A percentile compares a stretch with the other conserved stretches of the same genome.
These are phyloP conservation scores for Lynx canadensis DNA, from an alignment of 2,113 vertebrate species.

Conservation along the genomic window DNA sequence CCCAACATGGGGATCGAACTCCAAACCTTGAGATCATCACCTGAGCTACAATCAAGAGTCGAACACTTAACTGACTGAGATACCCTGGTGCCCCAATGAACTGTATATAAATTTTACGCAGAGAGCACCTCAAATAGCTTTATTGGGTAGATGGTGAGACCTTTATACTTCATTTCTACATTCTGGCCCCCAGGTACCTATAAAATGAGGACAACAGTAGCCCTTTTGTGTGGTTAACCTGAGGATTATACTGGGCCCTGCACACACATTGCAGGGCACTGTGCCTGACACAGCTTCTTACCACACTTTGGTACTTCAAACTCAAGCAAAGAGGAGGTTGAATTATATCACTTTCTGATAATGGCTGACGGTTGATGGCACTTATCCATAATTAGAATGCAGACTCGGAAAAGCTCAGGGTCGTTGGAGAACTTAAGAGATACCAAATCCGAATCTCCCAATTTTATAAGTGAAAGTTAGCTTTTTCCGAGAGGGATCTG, in stretches of 20 bases:
- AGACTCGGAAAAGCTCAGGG: neutral
- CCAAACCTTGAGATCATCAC: too few relatives aligned
- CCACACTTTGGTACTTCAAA: rapidly evolving
- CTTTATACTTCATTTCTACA: neutral
- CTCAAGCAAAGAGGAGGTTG: neutral
- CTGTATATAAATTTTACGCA: neutral
- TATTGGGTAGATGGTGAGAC: neutral
- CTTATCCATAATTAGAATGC: neutral
- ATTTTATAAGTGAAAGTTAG: neutral
- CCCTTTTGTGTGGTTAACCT: neutral
- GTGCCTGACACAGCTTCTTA: neutral
- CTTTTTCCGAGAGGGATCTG: neutral
- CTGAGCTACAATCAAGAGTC: too few relatives aligned
- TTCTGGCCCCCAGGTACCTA: neutral
- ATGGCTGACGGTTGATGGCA: neutral
- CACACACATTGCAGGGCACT: neutral
- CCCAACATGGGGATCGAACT: too few relatives aligned
- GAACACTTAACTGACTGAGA: too few relatives aligned
- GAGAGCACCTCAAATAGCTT: neutral
- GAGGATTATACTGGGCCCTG: neutral
- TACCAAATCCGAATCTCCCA: neutral
- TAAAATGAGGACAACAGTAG: neutral
- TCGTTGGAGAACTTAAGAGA: neutral
- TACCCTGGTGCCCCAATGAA: neutral
- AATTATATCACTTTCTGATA: neutral